These are phyloP conservation scores for Sipha flava DNA, from an alignment of 1,140 invertebrate species.

Conservation along the genomic window DNA sequence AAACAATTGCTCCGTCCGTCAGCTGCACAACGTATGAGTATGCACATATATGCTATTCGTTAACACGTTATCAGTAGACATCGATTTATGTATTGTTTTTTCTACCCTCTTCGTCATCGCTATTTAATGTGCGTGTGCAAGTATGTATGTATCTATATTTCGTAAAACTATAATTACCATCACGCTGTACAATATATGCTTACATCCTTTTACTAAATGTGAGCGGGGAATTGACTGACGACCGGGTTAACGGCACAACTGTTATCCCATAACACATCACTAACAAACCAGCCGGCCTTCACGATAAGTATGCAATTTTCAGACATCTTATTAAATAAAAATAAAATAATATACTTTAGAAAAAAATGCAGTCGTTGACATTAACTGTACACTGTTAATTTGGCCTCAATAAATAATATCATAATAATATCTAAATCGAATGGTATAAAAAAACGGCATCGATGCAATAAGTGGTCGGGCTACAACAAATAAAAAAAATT, in stretches of 20 bases:
- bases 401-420: no score
- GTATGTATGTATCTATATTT: neutral
- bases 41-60: neutral
- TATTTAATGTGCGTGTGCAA: neutral
- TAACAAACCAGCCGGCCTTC: neutral
- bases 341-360: no score
- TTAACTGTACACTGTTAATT: neutral
- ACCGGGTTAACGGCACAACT: constrained; percentile 21
- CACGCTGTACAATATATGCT: neutral
- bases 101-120: neutral
- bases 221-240: neutral
- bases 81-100: neutral
- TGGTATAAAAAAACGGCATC: no score
- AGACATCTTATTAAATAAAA: neutral
- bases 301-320: neutral
- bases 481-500: no score
- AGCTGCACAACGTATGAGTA: constrained; percentile 5
- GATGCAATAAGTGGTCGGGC: no score
- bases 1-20: constrained; percentile 9
- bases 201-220: neutral
- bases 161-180: constrained; percentile 4
- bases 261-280: neutral
- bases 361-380: neutral
- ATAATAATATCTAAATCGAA: no score
- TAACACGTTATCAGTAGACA: constrained; percentile 4